phyloP scores from a whole-genome alignment of 2,888 invertebrate genomes.

The Tetropium fuscum region DNA sequence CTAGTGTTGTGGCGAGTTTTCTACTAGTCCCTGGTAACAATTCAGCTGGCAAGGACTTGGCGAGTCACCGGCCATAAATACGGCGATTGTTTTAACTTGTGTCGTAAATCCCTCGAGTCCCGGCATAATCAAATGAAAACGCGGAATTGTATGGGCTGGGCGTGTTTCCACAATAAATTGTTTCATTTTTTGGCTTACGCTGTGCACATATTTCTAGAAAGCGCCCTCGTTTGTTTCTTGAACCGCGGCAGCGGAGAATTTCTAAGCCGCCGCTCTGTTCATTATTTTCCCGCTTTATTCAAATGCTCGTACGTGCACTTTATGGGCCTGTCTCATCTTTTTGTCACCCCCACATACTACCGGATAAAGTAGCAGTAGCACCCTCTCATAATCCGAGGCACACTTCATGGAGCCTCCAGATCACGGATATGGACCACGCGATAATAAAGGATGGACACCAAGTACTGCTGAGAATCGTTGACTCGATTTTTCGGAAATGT shows the following conservation, averaged over 20 bases:
- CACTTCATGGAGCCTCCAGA: too few species aligned
- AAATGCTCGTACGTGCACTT: background rate
- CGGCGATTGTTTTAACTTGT: slow-evolving; percentile 22
- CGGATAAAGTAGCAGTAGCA: too few species aligned
- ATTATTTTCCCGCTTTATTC: slow-evolving; percentile 9
- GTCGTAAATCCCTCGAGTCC: slow-evolving; percentile 19
- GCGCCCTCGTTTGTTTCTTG: slow-evolving; percentile 37
- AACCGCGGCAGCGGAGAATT: slow-evolving; percentile 6
- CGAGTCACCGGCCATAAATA: slow-evolving; percentile 11
- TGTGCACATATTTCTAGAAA: slow-evolving; percentile 38
- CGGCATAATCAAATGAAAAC: slow-evolving; percentile 18
- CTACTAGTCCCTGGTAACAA: too few species aligned
- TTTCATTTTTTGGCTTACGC: slow-evolving; percentile 41
- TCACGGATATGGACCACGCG: too few species aligned
- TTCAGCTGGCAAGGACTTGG: background rate
- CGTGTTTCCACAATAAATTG: slow-evolving; percentile 33
- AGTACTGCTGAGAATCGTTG: too few species aligned
- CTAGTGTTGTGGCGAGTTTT: too few species aligned
- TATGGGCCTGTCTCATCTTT: too few species aligned
- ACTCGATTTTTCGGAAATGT: too few species aligned
- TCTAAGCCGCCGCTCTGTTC: slow-evolving; percentile 7
- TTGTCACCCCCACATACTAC: too few species aligned
- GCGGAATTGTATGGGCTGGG: slow-evolving; percentile 14
- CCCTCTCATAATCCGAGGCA: too few species aligned
- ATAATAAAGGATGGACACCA: too few species aligned